These are phyloP conservation scores for Craniophora ligustri DNA, from an alignment of 2,888 invertebrate genomes.

Conservation along the genomic window DNA sequence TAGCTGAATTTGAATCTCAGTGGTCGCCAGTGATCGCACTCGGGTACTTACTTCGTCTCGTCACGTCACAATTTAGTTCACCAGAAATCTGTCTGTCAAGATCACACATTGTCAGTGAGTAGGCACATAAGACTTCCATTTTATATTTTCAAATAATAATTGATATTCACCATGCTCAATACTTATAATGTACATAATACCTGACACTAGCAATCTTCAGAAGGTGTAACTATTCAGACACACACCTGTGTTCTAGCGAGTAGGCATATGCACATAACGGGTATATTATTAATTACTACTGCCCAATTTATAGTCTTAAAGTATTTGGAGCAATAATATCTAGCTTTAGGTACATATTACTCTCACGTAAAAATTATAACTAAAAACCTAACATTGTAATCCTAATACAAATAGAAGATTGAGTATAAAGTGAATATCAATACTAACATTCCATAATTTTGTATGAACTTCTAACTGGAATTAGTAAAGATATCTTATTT, in stretches of 20 bases:
- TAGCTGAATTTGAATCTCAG: slow-evolving; percentile 39
- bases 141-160: slow-evolving; percentile 7
- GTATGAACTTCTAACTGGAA: too few species aligned
- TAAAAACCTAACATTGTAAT: too few species aligned
- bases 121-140: slow-evolving; percentile 46
- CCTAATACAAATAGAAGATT: too few species aligned
- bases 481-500: too few species aligned
- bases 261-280: neutral
- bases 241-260: neutral
- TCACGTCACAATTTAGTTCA: slow-evolving; percentile 60
- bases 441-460: too few species aligned
- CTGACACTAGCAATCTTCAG: neutral
- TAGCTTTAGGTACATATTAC: too few species aligned
- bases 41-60: slow-evolving; percentile 45
- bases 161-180: slow-evolving; percentile 2
- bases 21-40: slow-evolving; percentile 38
- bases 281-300: too few species aligned
- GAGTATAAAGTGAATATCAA: too few species aligned
- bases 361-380: too few species aligned
- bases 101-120: slow-evolving; percentile 56
- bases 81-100: slow-evolving; percentile 65
- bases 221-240: neutral
- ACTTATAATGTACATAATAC: neutral
- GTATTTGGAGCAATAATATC: too few species aligned
- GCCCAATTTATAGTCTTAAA: too few species aligned